These are phyloP conservation scores for Coregonus suidteri DNA, from an alignment of 2,797 vertebrate genomes.

Conservation along the genomic window DNA sequence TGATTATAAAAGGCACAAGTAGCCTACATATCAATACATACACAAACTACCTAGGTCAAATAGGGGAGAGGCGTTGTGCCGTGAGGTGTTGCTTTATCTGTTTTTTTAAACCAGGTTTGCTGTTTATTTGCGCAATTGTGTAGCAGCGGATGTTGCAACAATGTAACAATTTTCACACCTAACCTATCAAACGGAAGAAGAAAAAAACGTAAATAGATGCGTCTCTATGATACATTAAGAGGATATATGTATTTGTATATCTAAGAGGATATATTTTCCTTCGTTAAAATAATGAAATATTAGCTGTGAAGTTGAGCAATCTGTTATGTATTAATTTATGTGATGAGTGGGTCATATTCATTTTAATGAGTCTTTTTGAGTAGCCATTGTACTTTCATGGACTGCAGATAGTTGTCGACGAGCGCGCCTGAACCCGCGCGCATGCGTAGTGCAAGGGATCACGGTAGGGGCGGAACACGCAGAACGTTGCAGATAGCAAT, in stretches of 20 bases:
- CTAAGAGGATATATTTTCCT: neutral
- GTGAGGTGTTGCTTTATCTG: too few relatives aligned
- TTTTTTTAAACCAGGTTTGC: too few relatives aligned
- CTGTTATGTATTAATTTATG: neutral
- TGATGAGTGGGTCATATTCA: neutral
- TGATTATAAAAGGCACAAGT: too few relatives aligned
- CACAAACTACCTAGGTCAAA: too few relatives aligned
- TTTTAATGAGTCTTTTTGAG: neutral
- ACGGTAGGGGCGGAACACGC: conserved; percentile 68
- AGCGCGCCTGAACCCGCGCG: conserved; percentile 34
- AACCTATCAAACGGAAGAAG: neutral
- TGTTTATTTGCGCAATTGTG: neutral
- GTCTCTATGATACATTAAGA: neutral
- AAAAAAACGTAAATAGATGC: neutral
- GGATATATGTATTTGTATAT: neutral
- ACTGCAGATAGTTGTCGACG: neutral
- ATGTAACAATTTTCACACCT: neutral
- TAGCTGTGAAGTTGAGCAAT: neutral
- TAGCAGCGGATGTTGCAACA: neutral
- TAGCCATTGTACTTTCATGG: neutral
- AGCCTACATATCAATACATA: too few relatives aligned
- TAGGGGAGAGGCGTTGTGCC: too few relatives aligned
- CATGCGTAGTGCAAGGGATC: conserved; percentile 58
- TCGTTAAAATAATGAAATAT: neutral
- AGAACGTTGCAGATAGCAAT: conserved; percentile 50